Percentiles rank a stretch among this genome's conserved stretches.
These are phyloP conservation scores for Drosophila gaucha DNA, from an alignment of 2,888 invertebrate species.

Conservation along the genomic window DNA sequence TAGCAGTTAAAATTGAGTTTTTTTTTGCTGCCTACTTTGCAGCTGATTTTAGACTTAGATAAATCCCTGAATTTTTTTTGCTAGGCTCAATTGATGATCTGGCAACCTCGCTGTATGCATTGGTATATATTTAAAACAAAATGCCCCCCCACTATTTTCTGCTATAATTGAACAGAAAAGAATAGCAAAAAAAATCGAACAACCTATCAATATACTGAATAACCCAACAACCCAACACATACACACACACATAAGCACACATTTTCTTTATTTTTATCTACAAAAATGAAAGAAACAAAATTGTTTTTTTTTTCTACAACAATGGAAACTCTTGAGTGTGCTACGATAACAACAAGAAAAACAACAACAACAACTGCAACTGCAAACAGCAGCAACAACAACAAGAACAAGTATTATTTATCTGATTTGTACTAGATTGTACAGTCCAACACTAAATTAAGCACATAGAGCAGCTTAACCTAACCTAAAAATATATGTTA, in stretches of 20 bases:
- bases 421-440: conserved; percentile 71
- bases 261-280: conserved; percentile 49
- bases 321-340: conserved; percentile 43
- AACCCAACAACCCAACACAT: conserved; percentile 3
- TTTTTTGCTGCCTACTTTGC: conserved; percentile 32
- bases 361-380: conserved; percentile 20
- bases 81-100: conserved; percentile 35
- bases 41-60: conserved; percentile 21
- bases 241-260: conserved; percentile 25
- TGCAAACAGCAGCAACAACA: conserved; percentile 21
- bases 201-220: conserved; percentile 10
- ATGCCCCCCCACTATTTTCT: neutral
- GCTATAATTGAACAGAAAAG: conserved; percentile 10
- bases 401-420: conserved; percentile 45
- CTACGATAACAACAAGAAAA: conserved; percentile 21
- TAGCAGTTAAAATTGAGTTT: conserved; percentile 1
- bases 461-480: conserved; percentile 28
- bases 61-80: conserved; percentile 42
- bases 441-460: conserved; percentile 45
- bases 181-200: neutral
- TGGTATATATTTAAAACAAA: conserved; percentile 18
- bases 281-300: conserved; percentile 24
- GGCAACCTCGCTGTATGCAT: conserved; percentile 33
- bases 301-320: conserved; percentile 17
- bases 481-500: conserved; percentile 15